Evolutionary conservation across 2,888 invertebrate species (phyloP).

Genomic region (Morpho deidamia): DNA sequence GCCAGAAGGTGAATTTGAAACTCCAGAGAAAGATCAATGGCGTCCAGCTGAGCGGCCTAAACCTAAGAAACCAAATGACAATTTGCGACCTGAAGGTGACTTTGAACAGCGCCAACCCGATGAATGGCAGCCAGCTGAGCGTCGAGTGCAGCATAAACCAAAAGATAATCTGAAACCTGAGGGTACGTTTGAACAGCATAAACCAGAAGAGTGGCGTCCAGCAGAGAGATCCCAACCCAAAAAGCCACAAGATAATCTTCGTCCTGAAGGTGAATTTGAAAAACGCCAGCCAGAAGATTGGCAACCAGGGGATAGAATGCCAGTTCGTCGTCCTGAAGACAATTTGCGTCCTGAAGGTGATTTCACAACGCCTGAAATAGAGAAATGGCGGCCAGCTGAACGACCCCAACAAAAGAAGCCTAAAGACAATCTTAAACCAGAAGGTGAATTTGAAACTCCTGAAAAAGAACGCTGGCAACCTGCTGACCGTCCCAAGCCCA

Average conservation of each 20-base stretch:
- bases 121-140: conserved; percentile 58
- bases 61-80: conserved; percentile 69
- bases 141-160: conserved; percentile 60
- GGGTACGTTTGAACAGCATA: conserved; percentile 69
- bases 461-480: conserved; percentile 39
- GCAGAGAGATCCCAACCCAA: conserved; percentile 58
- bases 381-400: conserved; percentile 72
- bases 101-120: conserved; percentile 52
- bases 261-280: conserved; percentile 69
- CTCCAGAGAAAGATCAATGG: conserved; percentile 42
- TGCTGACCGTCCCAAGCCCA: conserved; percentile 46
- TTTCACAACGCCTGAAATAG: conserved; percentile 55
- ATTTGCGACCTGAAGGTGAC: conserved; percentile 76
- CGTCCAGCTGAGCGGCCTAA: conserved; percentile 52
- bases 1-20: conserved; percentile 74
- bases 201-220: conserved; percentile 55
- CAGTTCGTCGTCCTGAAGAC: conserved; percentile 73
- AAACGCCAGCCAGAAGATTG: conserved; percentile 53
- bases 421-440: conserved; percentile 70
- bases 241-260: conserved; percentile 65
- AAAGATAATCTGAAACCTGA: conserved; percentile 71
- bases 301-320: conserved; percentile 68
- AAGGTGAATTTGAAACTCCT: conserved; percentile 66
- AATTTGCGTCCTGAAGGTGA: conserved; percentile 79
- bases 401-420: conserved; percentile 62